Conservation (phyloP, 2,888 invertebrate species). For the Clanis bilineata region DNA sequence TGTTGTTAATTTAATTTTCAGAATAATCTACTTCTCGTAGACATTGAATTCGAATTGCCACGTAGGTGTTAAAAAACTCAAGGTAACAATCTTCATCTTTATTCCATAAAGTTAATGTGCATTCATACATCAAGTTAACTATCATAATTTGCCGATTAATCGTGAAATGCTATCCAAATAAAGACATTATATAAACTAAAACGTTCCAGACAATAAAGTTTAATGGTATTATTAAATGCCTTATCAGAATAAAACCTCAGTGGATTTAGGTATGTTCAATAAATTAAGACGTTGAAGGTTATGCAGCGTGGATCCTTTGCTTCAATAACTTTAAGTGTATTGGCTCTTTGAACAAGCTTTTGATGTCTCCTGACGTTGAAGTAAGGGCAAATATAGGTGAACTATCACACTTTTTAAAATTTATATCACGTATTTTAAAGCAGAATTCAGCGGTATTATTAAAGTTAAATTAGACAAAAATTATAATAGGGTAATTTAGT, state of each 20-base stretch:
- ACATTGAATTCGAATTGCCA: too few relatives aligned
- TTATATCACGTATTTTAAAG: background rate
- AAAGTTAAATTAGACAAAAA: background rate
- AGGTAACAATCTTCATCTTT: too few relatives aligned
- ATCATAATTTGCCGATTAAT: background rate
- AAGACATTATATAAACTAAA: background rate
- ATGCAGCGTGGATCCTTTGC: slow-evolving; percentile 2
- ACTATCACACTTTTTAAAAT: background rate
- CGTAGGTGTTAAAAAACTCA: too few relatives aligned
- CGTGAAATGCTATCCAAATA: background rate
- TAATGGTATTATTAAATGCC: background rate
- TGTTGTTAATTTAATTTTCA: too few relatives aligned
- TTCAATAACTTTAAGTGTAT: slow-evolving; percentile 10
- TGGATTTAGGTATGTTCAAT: slow-evolving; percentile 8
- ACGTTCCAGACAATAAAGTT: slow-evolving; percentile 1
- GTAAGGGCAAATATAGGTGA: slow-evolving; percentile 8
- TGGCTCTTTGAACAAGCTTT: slow-evolving; percentile 3
- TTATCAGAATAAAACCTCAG: slow-evolving; percentile 6
- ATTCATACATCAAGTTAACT: background rate
- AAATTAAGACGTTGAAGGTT: slow-evolving; percentile 6
- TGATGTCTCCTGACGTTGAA: background rate
- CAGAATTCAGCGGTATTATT: background rate
- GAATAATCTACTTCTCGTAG: too few relatives aligned
- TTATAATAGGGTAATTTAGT: background rate
- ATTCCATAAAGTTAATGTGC: too few relatives aligned